Conservation (phyloP, 23 tunicate genomes). For the Pegea sp. region DNA sequence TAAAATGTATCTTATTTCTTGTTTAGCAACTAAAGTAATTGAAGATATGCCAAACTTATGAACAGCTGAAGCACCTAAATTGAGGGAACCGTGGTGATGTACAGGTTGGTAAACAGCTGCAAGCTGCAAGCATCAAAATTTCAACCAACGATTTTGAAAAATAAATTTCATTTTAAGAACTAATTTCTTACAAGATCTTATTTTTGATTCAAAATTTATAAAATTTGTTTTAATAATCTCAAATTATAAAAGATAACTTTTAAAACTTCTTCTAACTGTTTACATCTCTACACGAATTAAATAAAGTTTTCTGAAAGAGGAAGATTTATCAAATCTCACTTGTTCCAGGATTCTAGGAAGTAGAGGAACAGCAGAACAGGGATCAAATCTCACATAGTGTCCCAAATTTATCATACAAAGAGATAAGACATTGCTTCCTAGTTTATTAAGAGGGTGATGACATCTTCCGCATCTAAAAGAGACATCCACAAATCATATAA, state of each 20-base stretch:
- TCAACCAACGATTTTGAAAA: no score
- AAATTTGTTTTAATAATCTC: no score
- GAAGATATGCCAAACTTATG: not conserved
- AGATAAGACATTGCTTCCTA: slow-evolving; percentile 1
- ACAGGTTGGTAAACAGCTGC: slow-evolving; percentile 20
- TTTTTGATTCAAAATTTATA: no score
- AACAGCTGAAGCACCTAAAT: not conserved
- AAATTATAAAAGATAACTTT: no score
- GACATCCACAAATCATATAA: no score
- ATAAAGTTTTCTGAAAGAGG: no score
- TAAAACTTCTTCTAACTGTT: no score
- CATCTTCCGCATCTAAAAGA: not conserved
- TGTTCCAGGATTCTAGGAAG: slow-evolving; percentile 29
- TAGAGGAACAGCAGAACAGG: slow-evolving; percentile 18
- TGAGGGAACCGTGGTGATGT: slow-evolving; percentile 2
- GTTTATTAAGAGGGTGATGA: not conserved
- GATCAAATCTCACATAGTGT: slow-evolving; percentile 37
- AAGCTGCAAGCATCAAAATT: slow-evolving; percentile 8
- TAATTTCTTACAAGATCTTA: no score
- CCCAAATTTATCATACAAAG: slow-evolving; percentile 43
- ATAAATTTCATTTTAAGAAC: no score
- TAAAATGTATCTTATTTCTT: slow-evolving; percentile 36
- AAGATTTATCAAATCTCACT: no score
- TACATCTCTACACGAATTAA: no score
- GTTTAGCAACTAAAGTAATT: slow-evolving; percentile 26